Evolutionary conservation across 1,140 invertebrate species (phyloP).

Genomic region (Drosophila bifasciata): DNA sequence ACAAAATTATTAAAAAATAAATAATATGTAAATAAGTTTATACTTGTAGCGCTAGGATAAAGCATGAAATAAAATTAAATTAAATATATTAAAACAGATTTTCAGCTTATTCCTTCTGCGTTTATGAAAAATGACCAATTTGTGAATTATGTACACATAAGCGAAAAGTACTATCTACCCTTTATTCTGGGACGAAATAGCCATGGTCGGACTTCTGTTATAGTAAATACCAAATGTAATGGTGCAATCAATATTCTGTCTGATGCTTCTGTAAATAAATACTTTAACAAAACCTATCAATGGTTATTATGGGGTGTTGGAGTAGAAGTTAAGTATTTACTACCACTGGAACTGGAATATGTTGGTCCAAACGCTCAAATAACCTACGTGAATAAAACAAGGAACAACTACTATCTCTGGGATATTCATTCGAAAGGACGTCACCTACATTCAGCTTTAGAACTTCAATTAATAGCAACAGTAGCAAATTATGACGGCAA

Average conservation of each 20-base stretch:
- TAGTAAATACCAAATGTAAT: conserved; percentile 53
- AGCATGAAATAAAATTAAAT: too few relatives aligned
- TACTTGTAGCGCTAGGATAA: too few relatives aligned
- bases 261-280: conserved; percentile 48
- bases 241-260: conserved; percentile 29
- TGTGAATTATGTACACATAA: conserved; percentile 43
- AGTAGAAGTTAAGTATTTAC: conserved; percentile 31
- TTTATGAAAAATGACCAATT: conserved; percentile 58
- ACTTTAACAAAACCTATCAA: conserved; percentile 76
- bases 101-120: not conserved
- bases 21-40: too few relatives aligned
- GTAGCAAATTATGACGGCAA: conserved; percentile 1
- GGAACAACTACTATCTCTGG: conserved; percentile 52
- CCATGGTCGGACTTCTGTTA: conserved; percentile 50
- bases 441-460: conserved; percentile 52
- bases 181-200: conserved; percentile 45
- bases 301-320: conserved; percentile 64
- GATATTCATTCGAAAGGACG: conserved; percentile 73
- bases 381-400: conserved; percentile 60
- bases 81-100: conserved; percentile 13
- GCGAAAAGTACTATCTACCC: conserved; percentile 23
- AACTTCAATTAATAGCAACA: conserved; percentile 54
- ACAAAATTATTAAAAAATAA: too few relatives aligned
- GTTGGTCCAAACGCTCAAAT: conserved; percentile 74
- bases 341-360: conserved; percentile 55